Conservation (phyloP, 2,797 vertebrate species). For the Antrozous pallidus region DNA sequence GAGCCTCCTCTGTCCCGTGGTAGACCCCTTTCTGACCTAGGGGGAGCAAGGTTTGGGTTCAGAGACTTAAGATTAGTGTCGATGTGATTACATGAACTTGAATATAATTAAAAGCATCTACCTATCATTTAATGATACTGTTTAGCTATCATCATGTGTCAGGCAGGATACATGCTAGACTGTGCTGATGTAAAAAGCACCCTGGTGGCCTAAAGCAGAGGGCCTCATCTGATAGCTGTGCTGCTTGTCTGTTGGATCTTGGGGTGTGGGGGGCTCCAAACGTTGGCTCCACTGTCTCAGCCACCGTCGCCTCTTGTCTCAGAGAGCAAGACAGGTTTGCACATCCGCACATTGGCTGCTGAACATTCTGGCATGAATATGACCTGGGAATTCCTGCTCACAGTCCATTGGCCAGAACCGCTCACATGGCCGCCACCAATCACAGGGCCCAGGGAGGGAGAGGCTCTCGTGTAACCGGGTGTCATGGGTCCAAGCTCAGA, state of each 20-base stretch:
- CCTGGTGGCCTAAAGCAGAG: neutral
- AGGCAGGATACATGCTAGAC: neutral
- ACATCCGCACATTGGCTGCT: neutral
- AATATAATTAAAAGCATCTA: slow-evolving; percentile 54
- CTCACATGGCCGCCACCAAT: neutral
- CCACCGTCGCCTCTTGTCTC: too few relatives aligned
- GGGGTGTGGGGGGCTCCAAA: neutral
- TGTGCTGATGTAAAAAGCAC: neutral
- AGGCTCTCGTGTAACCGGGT: neutral
- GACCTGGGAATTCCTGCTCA: neutral
- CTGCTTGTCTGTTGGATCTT: neutral
- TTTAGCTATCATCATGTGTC: slow-evolving; percentile 3
- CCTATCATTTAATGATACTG: slow-evolving; percentile 34
- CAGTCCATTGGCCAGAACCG: neutral
- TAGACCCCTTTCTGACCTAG: neutral
- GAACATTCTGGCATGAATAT: neutral
- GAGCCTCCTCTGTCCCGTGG: neutral
- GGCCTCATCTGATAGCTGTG: neutral
- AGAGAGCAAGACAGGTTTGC: neutral
- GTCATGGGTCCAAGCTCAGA: neutral
- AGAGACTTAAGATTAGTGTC: neutral
- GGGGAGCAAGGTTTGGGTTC: neutral
- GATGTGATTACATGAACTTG: slow-evolving; percentile 13
- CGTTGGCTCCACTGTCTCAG: too few relatives aligned
- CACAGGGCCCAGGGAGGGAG: neutral